phyloP scores from a whole-genome alignment of 2,888 invertebrate species.

The Cephus rjabovi region DNA sequence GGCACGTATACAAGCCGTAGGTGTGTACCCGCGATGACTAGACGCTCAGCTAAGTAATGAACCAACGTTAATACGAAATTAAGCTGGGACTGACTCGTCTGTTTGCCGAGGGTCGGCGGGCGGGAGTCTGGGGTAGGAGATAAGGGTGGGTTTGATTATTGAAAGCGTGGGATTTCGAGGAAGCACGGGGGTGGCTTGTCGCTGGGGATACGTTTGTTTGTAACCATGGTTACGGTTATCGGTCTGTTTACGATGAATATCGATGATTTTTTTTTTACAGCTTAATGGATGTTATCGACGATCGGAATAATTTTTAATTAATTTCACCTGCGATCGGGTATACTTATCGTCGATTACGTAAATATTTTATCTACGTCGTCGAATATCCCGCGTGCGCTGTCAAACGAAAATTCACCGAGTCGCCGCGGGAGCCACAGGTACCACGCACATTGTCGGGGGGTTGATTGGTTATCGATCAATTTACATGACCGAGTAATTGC shows the following conservation, averaged over 20 bases:
- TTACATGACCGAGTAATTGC: neutral
- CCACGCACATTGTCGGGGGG: neutral
- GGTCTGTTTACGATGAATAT: neutral
- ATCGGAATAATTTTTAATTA: neutral
- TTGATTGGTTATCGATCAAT: neutral
- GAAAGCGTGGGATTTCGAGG: neutral
- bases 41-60: neutral
- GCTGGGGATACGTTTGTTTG: neutral
- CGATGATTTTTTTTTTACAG: too few species aligned
- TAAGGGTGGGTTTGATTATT: neutral
- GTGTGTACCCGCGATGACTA: neutral
- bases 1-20: neutral
- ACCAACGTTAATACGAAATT: neutral
- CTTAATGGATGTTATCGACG: neutral
- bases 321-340: too few species aligned
- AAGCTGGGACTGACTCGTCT: neutral
- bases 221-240: neutral
- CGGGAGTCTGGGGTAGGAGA: neutral
- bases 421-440: neutral
- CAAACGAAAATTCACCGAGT: neutral
- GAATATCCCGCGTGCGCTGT: neutral
- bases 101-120: neutral
- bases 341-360: too few species aligned
- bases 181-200: neutral
- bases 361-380: too few species aligned